Evolutionary conservation across 2,113 vertebrate genomes (phyloP), one percentile per base, ranked within the genome.

Genomic region (Sander vitreus): DNA sequence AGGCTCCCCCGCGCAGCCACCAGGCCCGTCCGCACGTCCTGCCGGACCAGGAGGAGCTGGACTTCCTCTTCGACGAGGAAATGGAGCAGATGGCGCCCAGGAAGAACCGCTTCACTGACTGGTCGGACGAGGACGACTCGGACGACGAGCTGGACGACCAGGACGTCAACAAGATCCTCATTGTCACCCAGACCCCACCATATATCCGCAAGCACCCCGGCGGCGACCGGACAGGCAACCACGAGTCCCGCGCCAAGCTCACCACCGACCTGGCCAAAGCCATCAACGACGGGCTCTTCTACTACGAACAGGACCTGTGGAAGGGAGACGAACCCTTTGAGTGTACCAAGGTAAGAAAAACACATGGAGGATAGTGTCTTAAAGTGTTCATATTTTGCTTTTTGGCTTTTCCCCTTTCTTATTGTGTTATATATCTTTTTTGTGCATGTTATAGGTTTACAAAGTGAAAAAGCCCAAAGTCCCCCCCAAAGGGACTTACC

Each of bases 291-390:
- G 98, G 98, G 23, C 97, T 99, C 6, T 99, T 96, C 91, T 99
- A 99, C 95, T 99, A 99, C 0, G 98, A 99, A 39, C 97, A 98
- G 93, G 98, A 99, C 91, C 96, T 99, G 81, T 99, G 98, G 98
- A 97, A 48, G 96, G 91, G 74, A 0, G 87, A 76, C 70, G 93
- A 94, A 0, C 86, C 96, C 27, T 91, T 95, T 0, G 98, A 99
- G 83, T 95, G 96, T 76, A 96, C 93, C 92, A 99, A 99, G 97
- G 98, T 99, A 83, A 95, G 93, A 48, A 2, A 6, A 2, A 5
- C 25, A 60, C 0, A 4, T 0, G 23, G 14, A 51, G 54, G 39
- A 58, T 15, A 2, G 16, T 14, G 5, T 58, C 21, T 39, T 39
- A 10, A 30, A 30, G 30, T 30, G 3, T 3, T 30, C 30, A 5